Percentiles rank a stretch among this genome's conserved stretches.
phyloP scores from a whole-genome alignment of 2,888 invertebrate genomes.

The Protula sp. region DNA sequence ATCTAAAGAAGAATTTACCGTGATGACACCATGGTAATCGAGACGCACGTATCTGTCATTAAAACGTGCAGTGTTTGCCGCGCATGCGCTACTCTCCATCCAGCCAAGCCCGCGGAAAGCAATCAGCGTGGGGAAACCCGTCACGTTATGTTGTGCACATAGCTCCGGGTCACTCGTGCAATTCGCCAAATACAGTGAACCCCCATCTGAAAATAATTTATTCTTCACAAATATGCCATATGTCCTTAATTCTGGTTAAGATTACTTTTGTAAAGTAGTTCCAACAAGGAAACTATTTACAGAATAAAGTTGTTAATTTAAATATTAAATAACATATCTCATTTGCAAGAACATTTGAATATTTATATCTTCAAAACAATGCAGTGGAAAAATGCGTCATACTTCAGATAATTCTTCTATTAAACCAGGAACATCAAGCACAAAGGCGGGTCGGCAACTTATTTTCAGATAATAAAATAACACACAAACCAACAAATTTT shows the following conservation, averaged over 20 bases:
- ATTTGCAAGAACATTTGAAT: too few relatives aligned
- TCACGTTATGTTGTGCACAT: slow-evolving; percentile 30
- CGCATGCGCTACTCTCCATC: slow-evolving; percentile 27
- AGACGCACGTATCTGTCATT: slow-evolving; percentile 24
- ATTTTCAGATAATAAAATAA: too few relatives aligned
- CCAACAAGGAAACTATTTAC: too few relatives aligned
- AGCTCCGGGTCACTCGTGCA: slow-evolving; percentile 30
- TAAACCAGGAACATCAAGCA: too few relatives aligned
- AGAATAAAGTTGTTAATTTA: too few relatives aligned
- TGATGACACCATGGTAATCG: slow-evolving; percentile 20
- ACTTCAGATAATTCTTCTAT: too few relatives aligned
- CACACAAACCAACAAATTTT: slow-evolving; percentile 9
- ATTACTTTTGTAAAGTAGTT: too few relatives aligned
- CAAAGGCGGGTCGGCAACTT: too few relatives aligned
- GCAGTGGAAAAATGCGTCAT: too few relatives aligned
- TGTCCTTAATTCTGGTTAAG: too few relatives aligned
- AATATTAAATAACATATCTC: too few relatives aligned
- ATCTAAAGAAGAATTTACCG: not conserved
- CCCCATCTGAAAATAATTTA: slow-evolving; percentile 30
- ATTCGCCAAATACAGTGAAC: slow-evolving; percentile 36
- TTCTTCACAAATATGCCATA: not conserved
- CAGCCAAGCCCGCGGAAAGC: slow-evolving; percentile 37
- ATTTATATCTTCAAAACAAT: too few relatives aligned
- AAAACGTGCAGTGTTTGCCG: slow-evolving; percentile 16
- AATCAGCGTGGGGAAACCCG: slow-evolving; percentile 36